A percentile compares a stretch with the other conserved stretches of the same genome.
Conservation (phyloP, 2,113 vertebrate species). For the Acanthisitta chloris region DNA sequence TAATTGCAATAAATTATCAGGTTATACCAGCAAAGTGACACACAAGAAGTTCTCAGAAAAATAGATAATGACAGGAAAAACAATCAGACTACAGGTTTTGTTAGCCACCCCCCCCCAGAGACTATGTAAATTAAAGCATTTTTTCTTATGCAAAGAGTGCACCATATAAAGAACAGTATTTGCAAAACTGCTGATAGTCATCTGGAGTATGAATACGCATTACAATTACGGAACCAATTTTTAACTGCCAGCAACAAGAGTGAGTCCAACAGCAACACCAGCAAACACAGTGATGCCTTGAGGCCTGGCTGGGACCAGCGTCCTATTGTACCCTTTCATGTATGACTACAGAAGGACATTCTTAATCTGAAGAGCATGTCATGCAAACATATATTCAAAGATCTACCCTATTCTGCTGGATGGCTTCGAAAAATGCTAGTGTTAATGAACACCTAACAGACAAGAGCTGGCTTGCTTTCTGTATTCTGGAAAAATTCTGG, state of each 20-base stretch:
- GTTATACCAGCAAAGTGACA: background rate
- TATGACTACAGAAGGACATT: background rate
- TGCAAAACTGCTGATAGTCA: slow-evolving; percentile 20
- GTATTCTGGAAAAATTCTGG: background rate
- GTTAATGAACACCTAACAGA: background rate
- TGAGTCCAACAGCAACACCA: background rate
- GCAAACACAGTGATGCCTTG: background rate
- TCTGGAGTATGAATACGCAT: background rate
- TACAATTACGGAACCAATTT: background rate
- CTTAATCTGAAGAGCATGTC: background rate
- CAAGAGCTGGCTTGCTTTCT: background rate
- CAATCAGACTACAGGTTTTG: slow-evolving; percentile 34
- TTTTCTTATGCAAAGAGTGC: slow-evolving; percentile 31
- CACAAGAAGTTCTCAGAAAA: slow-evolving; percentile 8
- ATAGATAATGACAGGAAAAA: slow-evolving; percentile 25
- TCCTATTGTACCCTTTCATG: accelerated
- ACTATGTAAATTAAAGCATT: background rate
- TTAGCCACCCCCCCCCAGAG: background rate
- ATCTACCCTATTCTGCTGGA: background rate
- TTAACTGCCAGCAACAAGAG: background rate
- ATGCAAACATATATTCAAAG: background rate
- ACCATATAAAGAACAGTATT: background rate
- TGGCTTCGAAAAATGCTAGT: background rate
- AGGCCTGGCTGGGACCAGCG: background rate
- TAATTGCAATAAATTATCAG: slow-evolving; percentile 20